These are phyloP conservation scores for Eupithecia subumbrata DNA, from an alignment of 2,888 invertebrate species.

Conservation along the genomic window DNA sequence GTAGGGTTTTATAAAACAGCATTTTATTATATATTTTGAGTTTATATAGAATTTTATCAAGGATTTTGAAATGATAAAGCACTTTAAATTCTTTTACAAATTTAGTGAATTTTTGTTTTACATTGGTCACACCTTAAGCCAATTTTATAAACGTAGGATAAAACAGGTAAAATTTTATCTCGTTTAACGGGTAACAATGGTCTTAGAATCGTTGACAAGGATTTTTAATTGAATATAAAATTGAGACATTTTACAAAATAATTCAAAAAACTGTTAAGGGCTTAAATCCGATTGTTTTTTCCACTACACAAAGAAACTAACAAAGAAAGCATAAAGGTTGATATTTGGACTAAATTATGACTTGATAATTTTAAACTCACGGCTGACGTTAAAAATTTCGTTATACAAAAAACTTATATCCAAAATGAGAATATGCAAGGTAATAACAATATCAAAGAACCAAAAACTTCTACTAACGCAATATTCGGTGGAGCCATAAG, in stretches of 20 bases:
- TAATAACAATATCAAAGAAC: constrained; percentile 31
- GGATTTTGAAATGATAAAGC: neutral
- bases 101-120: neutral
- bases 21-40: neutral
- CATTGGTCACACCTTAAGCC: neutral
- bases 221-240: neutral
- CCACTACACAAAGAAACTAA: neutral
- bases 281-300: neutral
- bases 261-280: neutral
- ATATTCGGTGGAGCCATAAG: constrained; percentile 54
- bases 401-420: neutral
- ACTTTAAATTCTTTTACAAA: neutral
- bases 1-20: neutral
- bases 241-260: neutral
- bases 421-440: constrained; percentile 10
- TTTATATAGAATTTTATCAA: neutral
- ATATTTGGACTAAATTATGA: neutral
- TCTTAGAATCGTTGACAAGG: neutral
- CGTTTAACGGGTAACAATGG: neutral
- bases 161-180: neutral
- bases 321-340: neutral
- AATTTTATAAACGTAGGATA: neutral
- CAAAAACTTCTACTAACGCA: constrained; percentile 50
- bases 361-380: neutral
- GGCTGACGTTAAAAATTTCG: neutral